Evolutionary conservation across 1,140 invertebrate genomes (phyloP), one percentile per base, ranked within the genome.

Genomic region (Drosophila pseudoananassae): DNA sequence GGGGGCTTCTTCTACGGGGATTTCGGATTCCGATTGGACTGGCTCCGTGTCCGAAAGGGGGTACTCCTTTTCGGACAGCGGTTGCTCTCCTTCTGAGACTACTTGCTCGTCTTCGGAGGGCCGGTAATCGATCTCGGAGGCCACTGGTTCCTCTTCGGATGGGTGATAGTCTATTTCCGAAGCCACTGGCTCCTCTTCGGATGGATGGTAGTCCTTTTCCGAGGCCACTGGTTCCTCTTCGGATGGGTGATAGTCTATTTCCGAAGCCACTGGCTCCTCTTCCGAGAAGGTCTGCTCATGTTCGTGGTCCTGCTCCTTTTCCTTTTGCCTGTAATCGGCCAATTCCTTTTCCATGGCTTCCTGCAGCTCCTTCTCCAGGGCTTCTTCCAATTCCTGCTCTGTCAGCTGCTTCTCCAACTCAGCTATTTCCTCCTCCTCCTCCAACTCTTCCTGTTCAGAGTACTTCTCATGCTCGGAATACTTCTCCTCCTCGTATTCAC

Each of bases 401-500:
- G 57, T 79, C 1, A 73, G 65, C 36, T 82, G 63, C 10, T 53
- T 70, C 2, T 63, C 74, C 49, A 78, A 17, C 27, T 51, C 33
- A 0, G 50, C 38, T 7, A 51, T 60, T 33, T 52, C 36, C n/a
- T 85, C 78, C 14, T 76, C 71, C 36, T 78, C 17, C 14, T 70
- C 45, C 38, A 63, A 59, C 25, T 76, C 63, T 6, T 76, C 66
- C 5, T 76, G 76, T 25, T 81, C 76, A 4, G 72, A 76, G 51
- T 68, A 78, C 40, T 76, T 78, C 3, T 81, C 80, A 33, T 51
- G 46, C 4, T 61, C 74, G 12, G 61, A 43, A 17, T 64, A 63
- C 9, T 73, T 78, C 4, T 90, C 81, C 17, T 90, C 83, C 43
- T 90, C 82, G 33, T 78, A 87, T 51, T 88, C 84, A n/a, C 70